Evolutionary conservation across 2,797 vertebrate species (phyloP).

Genomic region (Sardinella longiceps): DNA sequence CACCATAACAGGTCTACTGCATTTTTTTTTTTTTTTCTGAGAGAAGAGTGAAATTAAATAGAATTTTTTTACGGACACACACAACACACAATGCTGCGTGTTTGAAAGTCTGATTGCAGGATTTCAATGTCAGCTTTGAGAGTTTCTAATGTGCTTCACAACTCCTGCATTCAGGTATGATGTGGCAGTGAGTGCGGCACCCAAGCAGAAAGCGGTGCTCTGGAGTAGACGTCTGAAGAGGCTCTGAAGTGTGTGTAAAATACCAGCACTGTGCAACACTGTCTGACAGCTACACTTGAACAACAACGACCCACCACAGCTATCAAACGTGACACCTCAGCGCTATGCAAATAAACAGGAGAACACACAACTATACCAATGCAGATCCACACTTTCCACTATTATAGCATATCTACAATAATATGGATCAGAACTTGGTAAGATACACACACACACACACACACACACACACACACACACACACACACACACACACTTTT

Average conservation of each 20-base stretch:
- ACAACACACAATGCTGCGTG: neutral
- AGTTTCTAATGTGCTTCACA: neutral
- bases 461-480: neutral
- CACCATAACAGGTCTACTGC: neutral
- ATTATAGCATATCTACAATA: neutral
- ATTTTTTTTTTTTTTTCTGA: neutral
- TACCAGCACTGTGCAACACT: neutral
- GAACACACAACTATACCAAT: neutral
- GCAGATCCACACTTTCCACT: too few relatives aligned
- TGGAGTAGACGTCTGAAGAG: neutral
- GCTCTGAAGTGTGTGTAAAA: neutral
- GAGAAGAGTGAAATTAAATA: neutral
- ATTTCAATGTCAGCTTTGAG: neutral
- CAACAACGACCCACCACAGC: neutral
- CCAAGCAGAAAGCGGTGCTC: neutral
- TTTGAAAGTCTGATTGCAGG: neutral
- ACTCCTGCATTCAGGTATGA: neutral
- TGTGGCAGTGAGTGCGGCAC: neutral
- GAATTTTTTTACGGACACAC: neutral
- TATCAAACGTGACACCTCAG: neutral
- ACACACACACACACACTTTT: conserved; percentile 28
- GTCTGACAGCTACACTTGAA: neutral
- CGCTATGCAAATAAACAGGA: neutral
- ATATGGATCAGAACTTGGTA: neutral
- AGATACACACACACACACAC: neutral